Evolutionary conservation across 2,797 vertebrate species (phyloP), one percentile per base, ranked within the genome.

Genomic region (Chanos chanos): DNA sequence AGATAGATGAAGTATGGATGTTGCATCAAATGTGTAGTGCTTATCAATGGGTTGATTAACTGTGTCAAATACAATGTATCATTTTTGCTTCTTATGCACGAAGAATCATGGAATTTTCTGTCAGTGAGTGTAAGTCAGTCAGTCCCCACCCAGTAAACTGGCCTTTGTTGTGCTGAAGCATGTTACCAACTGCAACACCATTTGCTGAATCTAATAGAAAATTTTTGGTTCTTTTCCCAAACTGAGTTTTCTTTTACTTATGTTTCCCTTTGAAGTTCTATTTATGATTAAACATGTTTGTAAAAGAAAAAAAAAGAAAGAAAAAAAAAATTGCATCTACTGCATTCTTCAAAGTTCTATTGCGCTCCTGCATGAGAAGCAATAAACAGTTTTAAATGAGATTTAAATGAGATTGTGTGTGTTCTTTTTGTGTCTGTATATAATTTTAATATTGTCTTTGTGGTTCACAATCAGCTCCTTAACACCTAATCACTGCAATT

Each of bases 381-480:
- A 92, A 92, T 92, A 92, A 92, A 91, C 75, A 74, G 85, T 90
- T 92, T 89, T 89, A 86, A 91, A 89, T 79, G 81, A 89, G 87
- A 62, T 1, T 13, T 50, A 5, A 9, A 18, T 43, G 3, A 31
- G 0, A n/a, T 53, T 66, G 62, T 5, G 51, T 25, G 31, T 15
- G 37, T 31, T 25, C n/a, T 40, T 6, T 40, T n/a, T 33, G 9
- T 27, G 1, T 13, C 31, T 10, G 8, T 13, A 7, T 8, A n/a
- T 12, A 6, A 12, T n/a, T 44, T 10, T 19, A 19, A 16, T 4
- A 4, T 16, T 37, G n/a, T 18, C 9, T 47, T 18, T 27, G 15
- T 22, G 7, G 28, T 28, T 16, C 16, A 16, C 10, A 9, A 13
- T 2, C 30, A 33, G n/a, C n/a, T n/a, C n/a, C n/a, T n/a, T n/a